phyloP scores from a whole-genome alignment of 2,888 invertebrate species.

The Eurytoma adleriae region DNA sequence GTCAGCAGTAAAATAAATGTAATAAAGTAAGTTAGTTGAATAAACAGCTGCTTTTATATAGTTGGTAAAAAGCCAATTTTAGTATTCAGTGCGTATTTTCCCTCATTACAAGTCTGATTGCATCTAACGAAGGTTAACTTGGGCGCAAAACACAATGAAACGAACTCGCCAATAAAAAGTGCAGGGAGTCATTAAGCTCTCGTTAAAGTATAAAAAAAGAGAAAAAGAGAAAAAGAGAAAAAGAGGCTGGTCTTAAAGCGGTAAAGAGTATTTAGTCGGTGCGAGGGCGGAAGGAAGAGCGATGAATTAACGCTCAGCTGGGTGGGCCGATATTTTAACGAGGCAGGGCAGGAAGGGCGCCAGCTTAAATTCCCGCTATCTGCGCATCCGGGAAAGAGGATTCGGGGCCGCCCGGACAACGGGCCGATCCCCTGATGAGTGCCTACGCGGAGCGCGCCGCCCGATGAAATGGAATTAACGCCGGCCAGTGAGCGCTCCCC shows the following conservation, averaged over 20 bases:
- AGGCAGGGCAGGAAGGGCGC: conserved; percentile 6
- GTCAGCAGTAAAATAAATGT: too few species aligned
- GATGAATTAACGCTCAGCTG: conserved; percentile 1
- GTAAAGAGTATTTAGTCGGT: background rate
- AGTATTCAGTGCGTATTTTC: too few species aligned
- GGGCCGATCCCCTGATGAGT: conserved; percentile 26
- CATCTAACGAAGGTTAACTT: too few species aligned
- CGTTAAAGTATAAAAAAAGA: background rate
- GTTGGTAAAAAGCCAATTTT: too few species aligned
- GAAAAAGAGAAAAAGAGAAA: background rate
- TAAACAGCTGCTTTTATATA: too few species aligned
- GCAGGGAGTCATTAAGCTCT: background rate
- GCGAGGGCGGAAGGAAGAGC: too few species aligned
- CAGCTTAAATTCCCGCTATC: conserved; percentile 19
- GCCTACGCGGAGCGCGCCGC: background rate
- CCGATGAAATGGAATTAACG: conserved; percentile 54
- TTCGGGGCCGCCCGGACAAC: background rate
- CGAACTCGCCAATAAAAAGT: too few species aligned
- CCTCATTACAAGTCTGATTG: too few species aligned
- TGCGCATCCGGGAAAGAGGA: conserved; percentile 18
- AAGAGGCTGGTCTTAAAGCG: background rate
- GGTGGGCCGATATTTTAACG: conserved; percentile 9
- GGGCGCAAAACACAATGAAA: too few species aligned
- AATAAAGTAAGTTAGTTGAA: too few species aligned
- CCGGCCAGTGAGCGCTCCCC: background rate